Percentiles rank a stretch among this genome's conserved stretches.
phyloP scores from a whole-genome alignment of 2,797 vertebrate species.

The Anguilla anguilla region DNA sequence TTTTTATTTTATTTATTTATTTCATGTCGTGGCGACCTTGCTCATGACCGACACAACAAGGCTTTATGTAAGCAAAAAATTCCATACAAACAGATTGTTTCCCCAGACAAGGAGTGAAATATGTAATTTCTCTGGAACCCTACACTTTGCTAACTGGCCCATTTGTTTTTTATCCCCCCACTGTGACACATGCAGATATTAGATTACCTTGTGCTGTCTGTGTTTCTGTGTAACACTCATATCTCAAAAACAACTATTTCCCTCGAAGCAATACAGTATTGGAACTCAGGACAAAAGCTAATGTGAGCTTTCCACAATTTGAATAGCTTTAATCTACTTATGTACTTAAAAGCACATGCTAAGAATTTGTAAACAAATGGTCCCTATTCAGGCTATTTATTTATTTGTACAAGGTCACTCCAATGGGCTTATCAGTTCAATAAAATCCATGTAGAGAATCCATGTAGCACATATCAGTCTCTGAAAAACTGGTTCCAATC shows the following conservation, averaged over 20 bases:
- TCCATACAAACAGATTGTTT: background rate
- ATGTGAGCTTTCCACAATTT: background rate
- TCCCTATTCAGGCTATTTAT: background rate
- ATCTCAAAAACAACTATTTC: background rate
- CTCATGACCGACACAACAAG: background rate
- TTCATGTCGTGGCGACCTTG: background rate
- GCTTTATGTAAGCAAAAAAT: background rate
- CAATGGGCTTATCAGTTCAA: background rate
- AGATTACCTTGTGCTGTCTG: background rate
- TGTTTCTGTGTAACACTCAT: background rate
- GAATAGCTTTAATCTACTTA: background rate
- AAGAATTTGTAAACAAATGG: constrained; percentile 3
- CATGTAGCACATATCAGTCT: background rate
- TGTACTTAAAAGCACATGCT: constrained; percentile 44
- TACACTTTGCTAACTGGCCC: background rate
- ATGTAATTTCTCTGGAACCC: background rate
- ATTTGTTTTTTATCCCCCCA: background rate
- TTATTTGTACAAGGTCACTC: background rate
- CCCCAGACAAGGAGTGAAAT: background rate
- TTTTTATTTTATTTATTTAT: too few species aligned
- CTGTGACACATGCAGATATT: background rate
- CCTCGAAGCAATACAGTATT: background rate
- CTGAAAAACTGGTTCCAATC: background rate
- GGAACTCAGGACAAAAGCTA: background rate
- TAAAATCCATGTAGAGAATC: background rate